Percentiles rank a stretch among this genome's conserved stretches.
These are phyloP conservation scores for Physeter macrocephalus DNA, from an alignment of 2,113 vertebrate species.

Conservation along the genomic window DNA sequence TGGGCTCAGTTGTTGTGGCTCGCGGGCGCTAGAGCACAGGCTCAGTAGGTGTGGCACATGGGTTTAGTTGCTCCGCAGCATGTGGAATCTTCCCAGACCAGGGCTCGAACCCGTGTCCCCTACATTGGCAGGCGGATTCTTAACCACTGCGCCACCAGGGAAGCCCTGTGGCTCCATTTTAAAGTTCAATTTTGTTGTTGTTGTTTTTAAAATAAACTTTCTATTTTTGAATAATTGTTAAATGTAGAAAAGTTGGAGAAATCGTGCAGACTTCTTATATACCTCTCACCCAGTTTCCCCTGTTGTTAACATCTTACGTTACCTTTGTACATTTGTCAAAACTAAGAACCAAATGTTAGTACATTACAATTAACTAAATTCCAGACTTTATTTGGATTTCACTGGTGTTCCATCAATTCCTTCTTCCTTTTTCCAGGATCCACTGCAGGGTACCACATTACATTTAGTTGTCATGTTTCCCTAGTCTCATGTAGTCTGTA, in stretches of 20 bases:
- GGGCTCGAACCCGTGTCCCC: neutral
- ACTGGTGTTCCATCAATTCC: neutral
- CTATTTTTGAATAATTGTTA: constrained; percentile 11
- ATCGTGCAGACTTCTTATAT: neutral
- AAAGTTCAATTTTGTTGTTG: too few species aligned
- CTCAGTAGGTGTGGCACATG: neutral
- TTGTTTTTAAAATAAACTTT: neutral
- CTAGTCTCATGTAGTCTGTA: neutral
- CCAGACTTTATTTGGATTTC: constrained; percentile 5
- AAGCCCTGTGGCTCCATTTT: neutral
- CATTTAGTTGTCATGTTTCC: neutral
- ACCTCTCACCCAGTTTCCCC: neutral
- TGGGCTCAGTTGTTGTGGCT: neutral
- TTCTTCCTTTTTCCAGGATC: neutral
- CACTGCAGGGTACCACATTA: neutral
- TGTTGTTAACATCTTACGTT: neutral
- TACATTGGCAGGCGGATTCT: neutral
- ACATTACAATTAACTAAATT: neutral
- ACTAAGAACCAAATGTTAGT: neutral
- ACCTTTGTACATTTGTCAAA: neutral
- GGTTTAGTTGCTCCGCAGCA: neutral
- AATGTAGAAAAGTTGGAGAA: neutral
- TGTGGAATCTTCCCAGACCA: neutral
- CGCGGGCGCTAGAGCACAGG: too few species aligned
- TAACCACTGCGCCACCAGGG: neutral